Base-by-base conservation (phyloP, 2,888 invertebrate genomes). In the Coelogynopora nodosa region DNA sequence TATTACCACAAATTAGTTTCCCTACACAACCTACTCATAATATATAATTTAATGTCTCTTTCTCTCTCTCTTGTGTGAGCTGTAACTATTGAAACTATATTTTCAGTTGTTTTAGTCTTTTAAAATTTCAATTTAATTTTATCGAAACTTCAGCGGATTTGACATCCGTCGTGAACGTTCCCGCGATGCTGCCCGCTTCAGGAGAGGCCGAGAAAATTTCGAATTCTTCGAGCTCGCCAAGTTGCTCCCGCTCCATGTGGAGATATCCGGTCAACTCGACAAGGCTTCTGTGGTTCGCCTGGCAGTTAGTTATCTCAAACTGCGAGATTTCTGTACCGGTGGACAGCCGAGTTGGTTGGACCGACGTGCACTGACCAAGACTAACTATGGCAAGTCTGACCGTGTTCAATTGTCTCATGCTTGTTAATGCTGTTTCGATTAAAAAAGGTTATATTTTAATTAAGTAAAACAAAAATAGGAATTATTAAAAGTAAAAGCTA, bases 181-280 rank as follows among this genome's bases (percentile, higher is more conserved):
- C 18, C 84, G 87, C 10, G 87, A 87, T 13, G 87, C 87, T 0
- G 87, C 87, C 1, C 67, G 87, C 74, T 67, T 84, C 80, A 82
- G 87, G 30, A 87, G 87, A 26, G 87, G 87, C 23, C 67, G 30
- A 13, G 87, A 87, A 31, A 87, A 87, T 31, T 31, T 82, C 67
- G 87, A 87, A 87, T 87, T 87, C 82, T 81, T 67, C 0, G 87
- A 87, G 30, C 67, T 87, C 28, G 31, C 87, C n/a, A 67, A 81
- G 30, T 84, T 87, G 87, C 84, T 87, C 82, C 87, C 87, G 0
- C 67, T 87, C 27, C 87, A 87, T 67, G 81, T 74, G 67, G 87
- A 87, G 67, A 87, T 87, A 23, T 84, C 87, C 13, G 84, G 82
- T 0, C 87, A 87, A 84, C 30, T 87, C 27, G 87, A 87, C 84